Conservation (phyloP, 2,113 vertebrate genomes). For the Hepsetus odoe region DNA sequence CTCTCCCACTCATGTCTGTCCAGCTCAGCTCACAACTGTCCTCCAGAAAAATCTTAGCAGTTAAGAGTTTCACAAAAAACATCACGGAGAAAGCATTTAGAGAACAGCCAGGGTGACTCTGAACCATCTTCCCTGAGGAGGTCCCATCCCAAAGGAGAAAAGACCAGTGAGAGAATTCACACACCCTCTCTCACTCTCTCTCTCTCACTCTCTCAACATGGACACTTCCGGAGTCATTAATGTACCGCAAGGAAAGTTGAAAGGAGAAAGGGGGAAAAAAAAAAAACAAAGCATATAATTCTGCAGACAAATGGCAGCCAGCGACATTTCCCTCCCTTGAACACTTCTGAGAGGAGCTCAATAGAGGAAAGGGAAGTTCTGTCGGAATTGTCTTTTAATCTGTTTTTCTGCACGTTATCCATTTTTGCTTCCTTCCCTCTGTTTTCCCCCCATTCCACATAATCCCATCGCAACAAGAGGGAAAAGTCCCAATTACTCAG, state of each 20-base stretch:
- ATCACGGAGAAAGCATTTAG: conserved; percentile 21
- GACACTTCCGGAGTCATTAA: conserved; percentile 25
- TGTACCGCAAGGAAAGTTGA: conserved; percentile 15
- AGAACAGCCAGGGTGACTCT: not conserved
- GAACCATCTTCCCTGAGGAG: conserved; percentile 19
- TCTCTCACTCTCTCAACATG: not conserved
- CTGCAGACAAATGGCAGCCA: conserved; percentile 34
- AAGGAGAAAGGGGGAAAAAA: conserved; percentile 10
- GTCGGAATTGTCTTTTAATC: conserved; percentile 57
- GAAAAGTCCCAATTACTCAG: conserved; percentile 29
- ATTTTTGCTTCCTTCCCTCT: conserved; percentile 61
- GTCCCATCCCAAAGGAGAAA: conserved; percentile 21
- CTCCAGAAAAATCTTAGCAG: conserved; percentile 24
- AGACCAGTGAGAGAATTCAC: conserved; percentile 2
- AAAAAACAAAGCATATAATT: conserved; percentile 16
- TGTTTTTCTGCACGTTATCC: conserved; percentile 62
- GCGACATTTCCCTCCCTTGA: conserved; percentile 54
- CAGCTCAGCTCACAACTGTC: not conserved
- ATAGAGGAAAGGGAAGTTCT: conserved; percentile 67
- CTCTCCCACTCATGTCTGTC: conserved; percentile 11
- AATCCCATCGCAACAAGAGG: conserved; percentile 35
- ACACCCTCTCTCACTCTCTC: not conserved
- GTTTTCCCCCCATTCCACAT: conserved; percentile 49
- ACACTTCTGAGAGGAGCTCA: conserved; percentile 53
- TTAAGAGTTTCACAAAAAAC: conserved; percentile 34